phyloP scores from a whole-genome alignment of 2,113 vertebrate species.

The Petromus typicus region DNA sequence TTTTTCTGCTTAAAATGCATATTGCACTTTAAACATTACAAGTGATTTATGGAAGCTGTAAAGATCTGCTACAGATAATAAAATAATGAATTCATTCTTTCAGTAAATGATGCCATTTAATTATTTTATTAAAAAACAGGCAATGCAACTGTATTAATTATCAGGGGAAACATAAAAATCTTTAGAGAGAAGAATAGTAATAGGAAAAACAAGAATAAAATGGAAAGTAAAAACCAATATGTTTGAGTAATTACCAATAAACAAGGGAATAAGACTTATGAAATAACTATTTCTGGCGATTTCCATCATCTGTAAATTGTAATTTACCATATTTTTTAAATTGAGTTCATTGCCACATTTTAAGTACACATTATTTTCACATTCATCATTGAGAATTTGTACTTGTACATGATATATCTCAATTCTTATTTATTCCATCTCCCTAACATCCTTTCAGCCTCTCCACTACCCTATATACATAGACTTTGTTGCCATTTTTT shows the following conservation, averaged over 20 bases:
- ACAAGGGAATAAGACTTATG: neutral
- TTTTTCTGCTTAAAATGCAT: neutral
- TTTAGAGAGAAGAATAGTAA: neutral
- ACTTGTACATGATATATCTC: too few relatives aligned
- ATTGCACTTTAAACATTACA: neutral
- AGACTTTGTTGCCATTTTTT: too few relatives aligned
- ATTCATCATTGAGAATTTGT: too few relatives aligned
- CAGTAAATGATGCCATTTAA: neutral
- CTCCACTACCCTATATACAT: too few relatives aligned
- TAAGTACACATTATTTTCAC: too few relatives aligned
- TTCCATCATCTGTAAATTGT: neutral
- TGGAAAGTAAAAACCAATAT: neutral
- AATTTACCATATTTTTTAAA: neutral
- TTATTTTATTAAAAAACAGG: neutral
- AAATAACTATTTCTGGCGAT: neutral
- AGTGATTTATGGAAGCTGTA: neutral
- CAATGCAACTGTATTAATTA: neutral
- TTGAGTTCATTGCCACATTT: too few relatives aligned
- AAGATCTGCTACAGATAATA: neutral
- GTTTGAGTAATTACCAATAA: neutral
- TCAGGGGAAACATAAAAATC: neutral
- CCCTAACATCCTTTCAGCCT: too few relatives aligned
- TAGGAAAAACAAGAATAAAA: neutral
- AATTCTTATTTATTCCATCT: too few relatives aligned
- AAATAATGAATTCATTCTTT: neutral